Percentiles rank a stretch among this genome's conserved stretches.
Evolutionary conservation across 2,113 vertebrate species (phyloP).

Genomic region (Eupsittula cactorum): DNA sequence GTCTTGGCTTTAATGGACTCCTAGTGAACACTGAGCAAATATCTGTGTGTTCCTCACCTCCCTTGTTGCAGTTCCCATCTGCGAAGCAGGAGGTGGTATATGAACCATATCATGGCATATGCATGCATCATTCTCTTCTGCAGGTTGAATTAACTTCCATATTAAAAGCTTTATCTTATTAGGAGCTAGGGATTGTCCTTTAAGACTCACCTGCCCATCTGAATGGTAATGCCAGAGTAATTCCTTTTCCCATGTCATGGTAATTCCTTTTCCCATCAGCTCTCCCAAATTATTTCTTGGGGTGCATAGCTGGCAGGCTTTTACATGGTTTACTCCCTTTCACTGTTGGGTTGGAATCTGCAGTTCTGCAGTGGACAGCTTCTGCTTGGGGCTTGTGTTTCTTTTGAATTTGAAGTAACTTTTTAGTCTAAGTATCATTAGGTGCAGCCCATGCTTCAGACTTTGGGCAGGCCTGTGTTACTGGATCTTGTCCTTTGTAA

Average conservation of each 20-base stretch:
- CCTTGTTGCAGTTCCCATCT: background rate
- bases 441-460: background rate
- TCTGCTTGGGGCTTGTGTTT: background rate
- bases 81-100: background rate
- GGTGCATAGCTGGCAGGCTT: background rate
- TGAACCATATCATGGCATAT: rapidly evolving
- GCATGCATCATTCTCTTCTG: rapidly evolving
- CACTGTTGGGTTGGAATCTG: background rate
- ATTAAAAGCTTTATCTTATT: background rate
- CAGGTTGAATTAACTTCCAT: background rate
- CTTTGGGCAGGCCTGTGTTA: background rate
- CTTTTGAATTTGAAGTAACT: background rate
- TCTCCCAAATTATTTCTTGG: background rate
- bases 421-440: background rate
- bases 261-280: background rate
- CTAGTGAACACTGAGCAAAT: background rate
- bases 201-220: background rate
- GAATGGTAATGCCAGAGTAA: background rate
- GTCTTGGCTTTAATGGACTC: background rate
- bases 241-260: background rate
- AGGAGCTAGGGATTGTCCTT: background rate
- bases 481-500: background rate
- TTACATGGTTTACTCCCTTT: background rate
- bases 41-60: background rate
- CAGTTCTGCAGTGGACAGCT: background rate